Evolutionary conservation across 2,888 invertebrate genomes (phyloP).

Genomic region (Ophion ventricosus): DNA sequence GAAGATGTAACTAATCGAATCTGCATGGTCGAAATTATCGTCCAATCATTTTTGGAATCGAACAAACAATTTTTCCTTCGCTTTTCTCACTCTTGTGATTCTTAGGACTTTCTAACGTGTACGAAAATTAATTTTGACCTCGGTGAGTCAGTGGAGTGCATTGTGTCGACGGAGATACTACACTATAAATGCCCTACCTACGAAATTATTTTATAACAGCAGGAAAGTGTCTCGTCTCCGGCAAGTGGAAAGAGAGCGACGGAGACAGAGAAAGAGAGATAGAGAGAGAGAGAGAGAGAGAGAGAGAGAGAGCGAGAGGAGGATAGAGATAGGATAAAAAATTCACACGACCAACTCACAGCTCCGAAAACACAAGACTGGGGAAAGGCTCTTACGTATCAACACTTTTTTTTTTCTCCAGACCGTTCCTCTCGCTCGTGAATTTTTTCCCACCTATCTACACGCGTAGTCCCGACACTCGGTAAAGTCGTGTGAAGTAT

Average conservation of each 20-base stretch:
- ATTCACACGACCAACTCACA: constrained; percentile 53
- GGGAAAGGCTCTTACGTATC: constrained; percentile 33
- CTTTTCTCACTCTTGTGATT: too few relatives aligned
- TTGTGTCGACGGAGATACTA: constrained; percentile 72
- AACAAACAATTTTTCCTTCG: too few relatives aligned
- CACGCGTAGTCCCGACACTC: neutral
- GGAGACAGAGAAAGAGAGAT: neutral
- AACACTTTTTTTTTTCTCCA: constrained; percentile 44
- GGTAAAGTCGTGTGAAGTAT: constrained; percentile 53
- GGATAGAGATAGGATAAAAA: constrained; percentile 6
- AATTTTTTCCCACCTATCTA: constrained; percentile 20
- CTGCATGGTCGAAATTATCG: too few relatives aligned
- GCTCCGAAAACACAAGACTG: constrained; percentile 3
- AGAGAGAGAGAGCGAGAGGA: neutral
- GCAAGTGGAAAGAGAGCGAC: neutral
- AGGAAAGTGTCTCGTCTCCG: constrained; percentile 8
- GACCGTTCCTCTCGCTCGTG: constrained; percentile 19
- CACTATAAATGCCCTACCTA: constrained; percentile 9
- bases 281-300: neutral
- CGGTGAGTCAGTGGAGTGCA: neutral
- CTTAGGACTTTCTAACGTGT: neutral
- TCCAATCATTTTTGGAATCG: too few relatives aligned
- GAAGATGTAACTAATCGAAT: too few relatives aligned
- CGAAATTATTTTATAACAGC: constrained; percentile 56
- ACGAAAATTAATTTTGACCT: neutral